Evolutionary conservation across 2,113 vertebrate genomes (phyloP).

Genomic region (Sturnus vulgaris): DNA sequence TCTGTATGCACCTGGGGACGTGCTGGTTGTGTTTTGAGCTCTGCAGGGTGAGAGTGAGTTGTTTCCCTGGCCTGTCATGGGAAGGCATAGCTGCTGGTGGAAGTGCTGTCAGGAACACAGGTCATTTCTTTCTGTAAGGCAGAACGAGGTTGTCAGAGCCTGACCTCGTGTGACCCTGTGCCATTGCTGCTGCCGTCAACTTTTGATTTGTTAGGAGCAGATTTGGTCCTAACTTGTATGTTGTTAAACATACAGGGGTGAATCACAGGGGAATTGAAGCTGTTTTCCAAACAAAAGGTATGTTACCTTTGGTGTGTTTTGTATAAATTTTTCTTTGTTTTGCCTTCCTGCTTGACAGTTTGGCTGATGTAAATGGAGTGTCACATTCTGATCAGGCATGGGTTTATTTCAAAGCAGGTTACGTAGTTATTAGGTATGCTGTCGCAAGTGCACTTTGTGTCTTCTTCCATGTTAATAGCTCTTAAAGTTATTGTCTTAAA

Average conservation of each 20-base stretch:
- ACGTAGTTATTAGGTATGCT: not conserved
- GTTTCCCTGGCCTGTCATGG: not conserved
- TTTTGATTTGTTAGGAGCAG: not conserved
- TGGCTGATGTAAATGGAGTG: not conserved
- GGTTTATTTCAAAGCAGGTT: not conserved
- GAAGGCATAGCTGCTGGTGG: not conserved
- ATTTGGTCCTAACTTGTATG: not conserved
- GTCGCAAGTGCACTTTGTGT: not conserved
- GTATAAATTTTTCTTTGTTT: not conserved
- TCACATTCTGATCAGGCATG: not conserved
- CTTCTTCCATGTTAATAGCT: not conserved
- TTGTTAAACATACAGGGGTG: not conserved
- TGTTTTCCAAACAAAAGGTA: not conserved
- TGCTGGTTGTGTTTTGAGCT: not conserved
- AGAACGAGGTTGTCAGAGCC: not conserved
- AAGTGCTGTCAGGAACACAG: not conserved
- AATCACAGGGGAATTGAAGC: not conserved
- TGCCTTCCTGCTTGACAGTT: not conserved
- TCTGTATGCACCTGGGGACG: not conserved
- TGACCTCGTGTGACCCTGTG: not conserved
- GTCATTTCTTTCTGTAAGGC: not conserved
- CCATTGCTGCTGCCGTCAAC: fast-evolving
- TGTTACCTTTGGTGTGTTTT: not conserved
- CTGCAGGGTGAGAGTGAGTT: not conserved
- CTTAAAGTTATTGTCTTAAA: not conserved